Percentiles rank a stretch among this genome's conserved stretches.
phyloP scores from a whole-genome alignment of 1,140 invertebrate genomes.

The Drosophila malerkotliana region DNA sequence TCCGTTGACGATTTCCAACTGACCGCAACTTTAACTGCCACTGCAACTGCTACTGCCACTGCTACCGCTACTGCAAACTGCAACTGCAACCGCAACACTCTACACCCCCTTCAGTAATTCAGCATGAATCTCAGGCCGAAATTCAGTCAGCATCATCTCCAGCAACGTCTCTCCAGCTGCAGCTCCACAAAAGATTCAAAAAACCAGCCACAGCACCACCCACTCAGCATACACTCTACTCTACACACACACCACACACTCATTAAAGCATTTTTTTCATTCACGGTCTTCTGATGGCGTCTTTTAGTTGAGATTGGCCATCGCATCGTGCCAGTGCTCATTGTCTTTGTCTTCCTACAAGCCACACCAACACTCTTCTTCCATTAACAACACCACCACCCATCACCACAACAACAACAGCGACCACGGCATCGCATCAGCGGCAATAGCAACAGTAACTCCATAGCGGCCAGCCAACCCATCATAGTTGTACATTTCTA shows the following conservation, averaged over 20 bases:
- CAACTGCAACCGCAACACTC: slow-evolving; percentile 35
- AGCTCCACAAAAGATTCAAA: slow-evolving; percentile 9
- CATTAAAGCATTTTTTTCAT: neutral
- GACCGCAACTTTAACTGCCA: slow-evolving; percentile 13
- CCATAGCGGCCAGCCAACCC: slow-evolving; percentile 10
- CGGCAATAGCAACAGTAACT: slow-evolving; percentile 45
- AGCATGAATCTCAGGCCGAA: slow-evolving; percentile 34
- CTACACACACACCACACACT: neutral
- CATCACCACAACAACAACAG: slow-evolving; percentile 41
- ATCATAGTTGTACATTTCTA: slow-evolving; percentile 13
- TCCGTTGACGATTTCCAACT: slow-evolving; percentile 54
- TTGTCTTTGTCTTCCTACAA: neutral
- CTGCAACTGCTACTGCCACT: slow-evolving; percentile 2
- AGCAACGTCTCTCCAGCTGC: slow-evolving; percentile 42
- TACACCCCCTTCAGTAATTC: slow-evolving; percentile 29
- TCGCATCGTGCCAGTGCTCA: neutral
- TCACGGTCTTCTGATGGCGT: neutral
- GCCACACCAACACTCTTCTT: slow-evolving; percentile 13
- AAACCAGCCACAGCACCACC: slow-evolving; percentile 14
- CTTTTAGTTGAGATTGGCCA: neutral
- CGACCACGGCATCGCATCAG: slow-evolving; percentile 27
- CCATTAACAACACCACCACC: slow-evolving; percentile 56
- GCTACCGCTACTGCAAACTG: neutral
- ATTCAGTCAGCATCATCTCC: slow-evolving; percentile 24
- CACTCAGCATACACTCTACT: slow-evolving; percentile 10